Base-by-base conservation (phyloP, 2,113 vertebrate species). In the Rhineura floridana region DNA sequence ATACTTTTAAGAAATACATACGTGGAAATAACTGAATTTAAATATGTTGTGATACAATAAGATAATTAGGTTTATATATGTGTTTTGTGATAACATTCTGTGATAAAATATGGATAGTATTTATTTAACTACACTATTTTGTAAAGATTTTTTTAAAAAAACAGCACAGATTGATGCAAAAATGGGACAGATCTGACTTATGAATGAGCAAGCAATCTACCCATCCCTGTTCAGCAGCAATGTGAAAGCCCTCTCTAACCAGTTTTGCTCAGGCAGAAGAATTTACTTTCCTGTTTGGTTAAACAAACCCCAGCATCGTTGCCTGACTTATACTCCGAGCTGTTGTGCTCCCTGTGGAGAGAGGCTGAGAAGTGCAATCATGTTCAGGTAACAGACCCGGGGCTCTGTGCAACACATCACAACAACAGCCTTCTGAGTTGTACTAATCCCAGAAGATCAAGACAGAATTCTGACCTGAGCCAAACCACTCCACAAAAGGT, bases 391-490 rank as follows among this genome's bases (percentile, higher is more conserved):
- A 88, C 36, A 28, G 0, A 10, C 36, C 6, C 0, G 23, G 59
- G 67, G 77, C 46, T 86, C 59, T 13, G 12, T 4, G 6, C 44
- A 65, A 85, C 5, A 21, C 65, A 4, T 30, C 67, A 42, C 19
- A 88, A 36, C 72, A 36, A 81, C 25, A 83, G 59, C 4, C 52
- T 36, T 75, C 55, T 11, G 23, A 81, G 84, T 4, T 15, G 33
- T 3, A 36, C 25, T 88, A 0, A 0, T 91, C 83, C 67, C 83
- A 83, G 39, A 62, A 28, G 30, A 3, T 0, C 70, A 55, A 33
- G 44, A 50, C 83, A 86, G 17, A 65, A 85, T 89, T 80, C 52
- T 88, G 50, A 81, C 83, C 59, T 19, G 70, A 92, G 28, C 1
- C 46, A 62, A 62, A 25, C 89, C 28, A 83, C 46, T 44, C 62